Evolutionary conservation across 2,888 invertebrate species (phyloP).

Genomic region (Bruchidius siliquastri): DNA sequence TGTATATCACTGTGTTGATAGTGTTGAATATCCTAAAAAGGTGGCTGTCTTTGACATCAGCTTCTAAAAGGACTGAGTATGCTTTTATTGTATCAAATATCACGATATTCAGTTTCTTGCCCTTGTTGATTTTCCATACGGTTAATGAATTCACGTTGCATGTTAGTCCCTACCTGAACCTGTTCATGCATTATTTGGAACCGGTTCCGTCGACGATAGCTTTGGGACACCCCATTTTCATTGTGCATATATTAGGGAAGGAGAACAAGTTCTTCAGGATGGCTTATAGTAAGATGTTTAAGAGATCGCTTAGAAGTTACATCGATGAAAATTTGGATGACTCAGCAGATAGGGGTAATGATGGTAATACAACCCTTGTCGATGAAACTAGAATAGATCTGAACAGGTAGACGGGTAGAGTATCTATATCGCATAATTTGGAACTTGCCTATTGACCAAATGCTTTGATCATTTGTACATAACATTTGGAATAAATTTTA

Average conservation of each 20-base stretch:
- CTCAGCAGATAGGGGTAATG: background rate
- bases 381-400: background rate
- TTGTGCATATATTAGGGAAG: conserved; percentile 1
- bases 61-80: conserved; percentile 10
- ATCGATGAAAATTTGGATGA: conserved; percentile 1
- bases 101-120: conserved; percentile 15
- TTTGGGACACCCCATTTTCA: conserved; percentile 8
- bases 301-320: background rate
- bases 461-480: no score
- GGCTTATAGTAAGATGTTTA: background rate
- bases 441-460: no score
- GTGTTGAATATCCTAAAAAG: conserved; percentile 13
- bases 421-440: no score
- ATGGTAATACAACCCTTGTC: background rate
- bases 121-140: conserved; percentile 11
- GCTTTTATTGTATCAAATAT: conserved; percentile 13
- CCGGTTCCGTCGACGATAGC: conserved; percentile 11
- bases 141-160: background rate
- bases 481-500: no score
- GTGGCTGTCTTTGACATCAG: conserved; percentile 2
- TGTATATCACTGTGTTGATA: conserved; percentile 5
- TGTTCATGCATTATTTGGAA: conserved; percentile 9
- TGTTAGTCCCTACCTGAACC: background rate
- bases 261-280: conserved; percentile 3
- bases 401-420: background rate